Percentiles rank a stretch among this genome's conserved stretches.
Evolutionary conservation across 2,113 vertebrate genomes (phyloP).

Genomic region (Callocephalon fimbriatum): DNA sequence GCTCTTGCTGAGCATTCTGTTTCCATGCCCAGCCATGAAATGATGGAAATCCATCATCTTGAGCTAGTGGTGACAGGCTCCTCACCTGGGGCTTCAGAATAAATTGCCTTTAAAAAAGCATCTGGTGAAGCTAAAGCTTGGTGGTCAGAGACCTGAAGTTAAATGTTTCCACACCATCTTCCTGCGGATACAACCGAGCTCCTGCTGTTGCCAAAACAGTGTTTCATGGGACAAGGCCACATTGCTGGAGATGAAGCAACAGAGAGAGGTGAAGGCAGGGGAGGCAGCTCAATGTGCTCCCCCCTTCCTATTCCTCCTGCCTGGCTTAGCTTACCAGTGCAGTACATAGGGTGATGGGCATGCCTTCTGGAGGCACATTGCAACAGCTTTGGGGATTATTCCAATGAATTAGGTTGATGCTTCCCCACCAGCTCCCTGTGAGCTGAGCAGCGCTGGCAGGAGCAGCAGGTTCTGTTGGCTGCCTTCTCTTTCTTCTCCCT

Average conservation of each 20-base stretch:
- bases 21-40: not conserved
- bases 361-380: not conserved
- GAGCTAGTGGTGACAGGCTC: not conserved
- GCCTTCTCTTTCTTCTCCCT: not conserved
- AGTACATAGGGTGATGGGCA: fast-evolving
- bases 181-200: not conserved
- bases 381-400: not conserved
- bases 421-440: not conserved
- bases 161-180: not conserved
- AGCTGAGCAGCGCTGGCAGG: not conserved
- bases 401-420: fast-evolving
- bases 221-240: not conserved
- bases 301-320: not conserved
- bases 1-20: not conserved
- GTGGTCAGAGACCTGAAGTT: not conserved
- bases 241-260: not conserved
- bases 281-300: not conserved
- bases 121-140: not conserved
- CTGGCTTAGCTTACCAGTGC: not conserved
- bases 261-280: not conserved
- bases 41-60: not conserved
- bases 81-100: not conserved
- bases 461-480: not conserved
- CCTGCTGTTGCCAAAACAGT: not conserved
- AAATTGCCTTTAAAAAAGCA: conserved; percentile 14